These are phyloP conservation scores for Stigmatopora argus DNA, from an alignment of 2,113 vertebrate species.

Conservation along the genomic window DNA sequence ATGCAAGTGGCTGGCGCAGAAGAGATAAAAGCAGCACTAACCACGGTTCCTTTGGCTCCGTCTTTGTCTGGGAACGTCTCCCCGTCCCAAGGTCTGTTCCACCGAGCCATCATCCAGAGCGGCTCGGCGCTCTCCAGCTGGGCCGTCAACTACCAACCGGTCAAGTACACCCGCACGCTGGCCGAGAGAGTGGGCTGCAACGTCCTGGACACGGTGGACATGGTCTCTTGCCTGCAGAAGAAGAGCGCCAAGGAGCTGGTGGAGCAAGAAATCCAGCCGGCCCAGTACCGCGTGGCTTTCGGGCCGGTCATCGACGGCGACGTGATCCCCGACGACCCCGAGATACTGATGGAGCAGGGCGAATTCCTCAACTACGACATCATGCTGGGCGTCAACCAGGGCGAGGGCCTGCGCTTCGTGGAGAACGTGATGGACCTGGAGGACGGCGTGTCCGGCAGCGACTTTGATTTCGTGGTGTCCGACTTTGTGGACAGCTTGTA, in stretches of 20 bases:
- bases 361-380: conserved; percentile 99
- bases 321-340: conserved; percentile 94
- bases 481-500: conserved; percentile 98
- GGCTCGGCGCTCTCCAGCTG: conserved; percentile 96
- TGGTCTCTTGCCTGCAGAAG: conserved; percentile 94
- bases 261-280: conserved; percentile 95
- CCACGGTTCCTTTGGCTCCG: conserved; percentile 18
- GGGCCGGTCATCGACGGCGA: conserved; percentile 96
- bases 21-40: conserved; percentile 13
- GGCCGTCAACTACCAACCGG: conserved; percentile 97
- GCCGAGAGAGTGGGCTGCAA: conserved; percentile 97
- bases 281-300: conserved; percentile 94
- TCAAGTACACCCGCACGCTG: conserved; percentile 94
- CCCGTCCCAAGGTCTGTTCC: conserved; percentile 87
- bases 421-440: conserved; percentile 94
- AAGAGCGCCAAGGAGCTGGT: conserved; percentile 93
- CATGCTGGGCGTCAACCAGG: conserved; percentile 98
- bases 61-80: conserved; percentile 28
- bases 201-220: conserved; percentile 89
- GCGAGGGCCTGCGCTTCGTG: conserved; percentile 94
- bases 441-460: conserved; percentile 91
- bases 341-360: conserved; percentile 98
- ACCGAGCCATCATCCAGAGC: conserved; percentile 97
- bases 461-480: conserved; percentile 95
- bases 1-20: neutral